These are phyloP conservation scores for Anagrus nilaparvatae DNA, from an alignment of 1,140 invertebrate species.

Conservation along the genomic window DNA sequence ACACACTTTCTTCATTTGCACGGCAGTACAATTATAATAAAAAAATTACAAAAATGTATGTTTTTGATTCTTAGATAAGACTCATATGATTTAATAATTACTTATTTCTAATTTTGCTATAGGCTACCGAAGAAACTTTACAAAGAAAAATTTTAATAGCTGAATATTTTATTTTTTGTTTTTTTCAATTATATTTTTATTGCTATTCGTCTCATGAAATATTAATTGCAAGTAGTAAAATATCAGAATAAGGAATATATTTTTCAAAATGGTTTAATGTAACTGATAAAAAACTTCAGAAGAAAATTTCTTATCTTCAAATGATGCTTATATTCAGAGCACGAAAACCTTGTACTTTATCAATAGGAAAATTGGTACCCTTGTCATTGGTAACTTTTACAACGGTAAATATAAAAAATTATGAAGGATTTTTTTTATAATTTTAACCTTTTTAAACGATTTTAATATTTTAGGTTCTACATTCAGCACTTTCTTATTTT, in stretches of 20 bases:
- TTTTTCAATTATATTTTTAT: constrained; percentile 21
- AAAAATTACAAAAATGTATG: no score
- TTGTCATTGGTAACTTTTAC: constrained; percentile 20
- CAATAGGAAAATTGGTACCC: constrained; percentile 22
- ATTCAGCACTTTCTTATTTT: constrained; percentile 23
- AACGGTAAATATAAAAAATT: constrained; percentile 19
- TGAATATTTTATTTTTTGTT: constrained; percentile 12
- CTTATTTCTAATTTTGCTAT: no score
- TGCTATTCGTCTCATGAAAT: constrained; percentile 23
- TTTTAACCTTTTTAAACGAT: neutral
- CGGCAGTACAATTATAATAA: no score
- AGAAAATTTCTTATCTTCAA: constrained; percentile 15
- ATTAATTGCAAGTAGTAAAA: constrained; percentile 16
- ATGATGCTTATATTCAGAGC: constrained; percentile 18
- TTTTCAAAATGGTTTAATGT: constrained; percentile 18
- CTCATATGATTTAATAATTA: no score
- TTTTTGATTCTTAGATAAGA: no score
- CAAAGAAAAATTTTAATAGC: constrained; percentile 10
- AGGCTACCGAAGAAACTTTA: no score
- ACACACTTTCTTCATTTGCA: no score
- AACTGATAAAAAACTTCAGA: constrained; percentile 7
- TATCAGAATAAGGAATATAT: constrained; percentile 20
- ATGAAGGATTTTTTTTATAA: neutral
- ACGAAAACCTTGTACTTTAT: constrained; percentile 17
- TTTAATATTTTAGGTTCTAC: constrained; percentile 18